These are phyloP conservation scores for Arnoldichthys spilopterus DNA, from an alignment of 2,797 vertebrate genomes.

Conservation along the genomic window DNA sequence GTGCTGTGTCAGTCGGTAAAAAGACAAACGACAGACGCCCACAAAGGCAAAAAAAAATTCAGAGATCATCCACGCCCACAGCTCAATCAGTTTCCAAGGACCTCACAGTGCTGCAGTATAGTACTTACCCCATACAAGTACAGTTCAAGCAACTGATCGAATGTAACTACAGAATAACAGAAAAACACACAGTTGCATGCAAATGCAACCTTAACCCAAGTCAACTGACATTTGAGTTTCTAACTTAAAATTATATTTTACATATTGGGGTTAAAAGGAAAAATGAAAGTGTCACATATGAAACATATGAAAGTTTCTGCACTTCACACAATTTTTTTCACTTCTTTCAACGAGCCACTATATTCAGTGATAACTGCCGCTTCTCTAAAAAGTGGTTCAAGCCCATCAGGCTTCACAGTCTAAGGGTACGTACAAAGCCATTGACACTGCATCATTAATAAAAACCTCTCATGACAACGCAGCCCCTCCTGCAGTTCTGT, in stretches of 20 bases:
- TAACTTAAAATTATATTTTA: no score
- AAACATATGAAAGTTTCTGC: no score
- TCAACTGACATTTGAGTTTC: no score
- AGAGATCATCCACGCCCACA: no score
- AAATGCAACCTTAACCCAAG: no score
- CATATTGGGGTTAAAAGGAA: no score
- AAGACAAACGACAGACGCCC: neutral
- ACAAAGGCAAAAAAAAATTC: neutral
- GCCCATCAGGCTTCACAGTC: neutral
- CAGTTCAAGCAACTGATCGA: neutral
- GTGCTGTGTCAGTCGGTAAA: neutral
- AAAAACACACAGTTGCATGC: no score
- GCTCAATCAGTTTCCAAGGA: neutral
- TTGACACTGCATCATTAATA: neutral
- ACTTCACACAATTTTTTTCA: neutral
- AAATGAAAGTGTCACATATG: no score
- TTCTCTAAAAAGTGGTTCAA: no score
- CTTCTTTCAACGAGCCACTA: neutral
- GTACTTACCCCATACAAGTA: neutral
- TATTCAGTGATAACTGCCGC: no score
- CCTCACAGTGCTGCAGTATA: neutral
- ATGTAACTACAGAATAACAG: neutral
- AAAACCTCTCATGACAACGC: no score
- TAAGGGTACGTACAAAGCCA: neutral
- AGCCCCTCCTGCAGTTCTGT: neutral